Conservation (phyloP, 2,113 vertebrate species). For the Agelaius phoeniceus region DNA sequence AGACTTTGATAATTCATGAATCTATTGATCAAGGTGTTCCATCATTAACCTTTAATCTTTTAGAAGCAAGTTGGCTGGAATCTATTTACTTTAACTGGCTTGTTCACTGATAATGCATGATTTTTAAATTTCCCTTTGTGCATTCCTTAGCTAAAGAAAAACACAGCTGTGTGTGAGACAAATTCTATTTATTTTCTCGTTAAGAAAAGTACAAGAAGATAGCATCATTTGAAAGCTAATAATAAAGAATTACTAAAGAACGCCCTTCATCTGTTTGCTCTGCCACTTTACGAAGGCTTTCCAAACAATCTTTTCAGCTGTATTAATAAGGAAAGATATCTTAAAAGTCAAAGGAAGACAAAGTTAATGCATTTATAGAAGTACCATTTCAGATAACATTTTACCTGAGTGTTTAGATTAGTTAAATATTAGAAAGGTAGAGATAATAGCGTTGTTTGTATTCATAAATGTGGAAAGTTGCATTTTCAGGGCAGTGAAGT, state of each 20-base stretch:
- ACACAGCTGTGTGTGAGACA: slow-evolving; percentile 79
- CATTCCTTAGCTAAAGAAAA: slow-evolving; percentile 78
- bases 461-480: slow-evolving; percentile 75
- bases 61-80: slow-evolving; percentile 71
- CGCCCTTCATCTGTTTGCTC: slow-evolving; percentile 79
- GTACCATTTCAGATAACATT: slow-evolving; percentile 87
- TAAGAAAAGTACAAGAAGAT: slow-evolving; percentile 82
- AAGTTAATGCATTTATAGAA: slow-evolving; percentile 83
- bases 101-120: slow-evolving; percentile 76
- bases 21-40: slow-evolving; percentile 74
- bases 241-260: slow-evolving; percentile 78
- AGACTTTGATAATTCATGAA: slow-evolving; percentile 84
- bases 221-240: slow-evolving; percentile 75
- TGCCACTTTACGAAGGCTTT: slow-evolving; percentile 80
- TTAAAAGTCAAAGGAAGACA: slow-evolving; percentile 82
- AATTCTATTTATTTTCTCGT: slow-evolving; percentile 83
- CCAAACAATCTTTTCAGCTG: slow-evolving; percentile 82
- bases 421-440: slow-evolving; percentile 92
- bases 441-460: slow-evolving; percentile 81
- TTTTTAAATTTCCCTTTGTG: slow-evolving; percentile 78
- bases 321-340: slow-evolving; percentile 80
- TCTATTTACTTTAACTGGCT: slow-evolving; percentile 79
- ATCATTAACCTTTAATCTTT: slow-evolving; percentile 81
- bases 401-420: slow-evolving; percentile 81
- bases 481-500: slow-evolving; percentile 74